Evolutionary conservation across 2,113 vertebrate genomes (phyloP).

Genomic region (Hyperopisus bebe): DNA sequence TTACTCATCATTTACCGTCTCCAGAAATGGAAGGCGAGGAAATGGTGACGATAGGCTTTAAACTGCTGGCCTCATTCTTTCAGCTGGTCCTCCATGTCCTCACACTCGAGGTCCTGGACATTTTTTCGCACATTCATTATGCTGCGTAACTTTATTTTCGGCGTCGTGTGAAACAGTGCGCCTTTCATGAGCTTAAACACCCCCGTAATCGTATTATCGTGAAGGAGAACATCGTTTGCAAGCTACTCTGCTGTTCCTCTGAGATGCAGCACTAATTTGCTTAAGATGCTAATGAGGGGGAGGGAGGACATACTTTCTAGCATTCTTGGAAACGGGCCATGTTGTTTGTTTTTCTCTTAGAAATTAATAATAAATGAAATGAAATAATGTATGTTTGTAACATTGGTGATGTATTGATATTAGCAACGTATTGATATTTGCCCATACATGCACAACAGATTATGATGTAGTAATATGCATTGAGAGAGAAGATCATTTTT

Average conservation of each 20-base stretch:
- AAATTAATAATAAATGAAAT: not conserved
- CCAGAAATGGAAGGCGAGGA: not conserved
- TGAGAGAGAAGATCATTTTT: not conserved
- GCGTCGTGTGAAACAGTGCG: not conserved
- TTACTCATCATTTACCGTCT: not conserved
- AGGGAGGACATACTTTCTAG: not conserved
- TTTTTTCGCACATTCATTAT: conserved; percentile 12
- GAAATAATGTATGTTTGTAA: conserved; percentile 3
- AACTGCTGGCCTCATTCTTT: not conserved
- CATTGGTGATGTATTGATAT: not conserved
- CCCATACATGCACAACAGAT: not conserved
- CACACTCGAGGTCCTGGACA: not conserved
- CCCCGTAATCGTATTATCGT: not conserved
- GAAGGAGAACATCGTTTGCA: not conserved
- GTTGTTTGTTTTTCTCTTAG: not conserved
- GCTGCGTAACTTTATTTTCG: conserved; percentile 7
- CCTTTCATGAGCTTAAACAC: not conserved
- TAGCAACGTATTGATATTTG: not conserved
- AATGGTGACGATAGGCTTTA: not conserved
- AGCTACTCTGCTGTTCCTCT: not conserved
- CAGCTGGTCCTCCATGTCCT: not conserved
- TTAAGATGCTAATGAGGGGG: not conserved
- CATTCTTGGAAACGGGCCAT: not conserved
- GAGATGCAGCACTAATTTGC: conserved; percentile 1
- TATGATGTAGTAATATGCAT: not conserved